Evolutionary conservation across 1,140 invertebrate species (phyloP), one percentile per base, ranked within the genome.

Genomic region (Euborellia annulipes): DNA sequence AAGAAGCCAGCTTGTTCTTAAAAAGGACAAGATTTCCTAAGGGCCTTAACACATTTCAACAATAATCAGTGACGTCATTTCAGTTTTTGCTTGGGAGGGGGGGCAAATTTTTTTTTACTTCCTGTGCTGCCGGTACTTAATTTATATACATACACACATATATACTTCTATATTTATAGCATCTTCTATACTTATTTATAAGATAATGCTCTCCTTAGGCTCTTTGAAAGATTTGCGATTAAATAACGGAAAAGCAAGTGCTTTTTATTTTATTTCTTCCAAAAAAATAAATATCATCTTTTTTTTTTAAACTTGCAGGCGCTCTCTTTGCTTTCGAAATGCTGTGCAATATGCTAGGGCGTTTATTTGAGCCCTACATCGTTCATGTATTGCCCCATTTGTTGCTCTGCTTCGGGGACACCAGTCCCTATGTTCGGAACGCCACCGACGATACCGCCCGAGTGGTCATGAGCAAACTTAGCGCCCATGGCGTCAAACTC

Each of bases 341-440:
- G 79, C 67, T 99, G 13, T 98, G 90, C 62, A 81, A 79, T 49
- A 91, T 93, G 73, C 69, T 98, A 52, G 93, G 93, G 0, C 78
- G 92, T 46, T 66, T 98, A 30, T 98, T 98, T 68, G 96, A 99
- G 62, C 95, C 95, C 0, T 99, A 98, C 64, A 91, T 98, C 49
- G 89, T 98, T 23, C 88, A 97, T 61, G 87, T 98, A 30, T 65
- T 99, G 43, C 93, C 93, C 2, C 84, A 96, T 68, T 69, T 99
- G 50, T 67, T 99, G 21, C 71, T 92, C 41, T 97, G 92, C 62
- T 97, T 98, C 67, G 94, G 93, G 7, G 95, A 98, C 68, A 71
- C 76, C 1, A 95, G 85, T 62, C 85, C 90, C 58, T 87, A 90
- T 62, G 86, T 90, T 21, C 70, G 85, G 52, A 73, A 89, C 55